Conservation (phyloP, 2,888 invertebrate species). For the Epirrita christyi region DNA sequence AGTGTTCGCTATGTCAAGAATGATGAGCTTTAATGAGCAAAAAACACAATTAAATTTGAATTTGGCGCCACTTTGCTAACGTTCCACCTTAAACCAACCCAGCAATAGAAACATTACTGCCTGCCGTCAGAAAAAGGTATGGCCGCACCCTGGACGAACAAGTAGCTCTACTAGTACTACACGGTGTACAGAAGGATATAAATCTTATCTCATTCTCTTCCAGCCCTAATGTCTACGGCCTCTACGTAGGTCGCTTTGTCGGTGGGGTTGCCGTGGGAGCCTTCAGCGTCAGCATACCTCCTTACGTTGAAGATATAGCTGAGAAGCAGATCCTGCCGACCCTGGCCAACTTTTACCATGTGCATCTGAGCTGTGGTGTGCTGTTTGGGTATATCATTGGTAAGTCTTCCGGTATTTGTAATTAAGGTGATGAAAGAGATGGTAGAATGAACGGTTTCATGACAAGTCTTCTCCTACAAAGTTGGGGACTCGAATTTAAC, state of each 20-base stretch:
- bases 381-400: slow-evolving; percentile 86
- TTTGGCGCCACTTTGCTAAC: too few relatives aligned
- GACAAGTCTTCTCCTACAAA: too few relatives aligned
- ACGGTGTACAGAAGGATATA: neutral
- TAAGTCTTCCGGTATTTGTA: slow-evolving; percentile 52
- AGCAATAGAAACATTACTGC: slow-evolving; percentile 8
- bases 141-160: too few relatives aligned
- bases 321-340: slow-evolving; percentile 86
- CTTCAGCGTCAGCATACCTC: slow-evolving; percentile 87
- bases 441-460: too few relatives aligned
- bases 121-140: neutral
- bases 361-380: slow-evolving; percentile 87
- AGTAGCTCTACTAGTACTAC: too few relatives aligned
- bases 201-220: neutral
- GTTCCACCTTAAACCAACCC: too few relatives aligned
- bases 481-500: too few relatives aligned
- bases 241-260: slow-evolving; percentile 84
- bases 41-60: too few relatives aligned
- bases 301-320: slow-evolving; percentile 87
- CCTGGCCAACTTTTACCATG: slow-evolving; percentile 88
- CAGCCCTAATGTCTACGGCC: slow-evolving; percentile 76
- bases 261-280: slow-evolving; percentile 87
- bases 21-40: too few relatives aligned
- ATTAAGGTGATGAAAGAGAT: too few relatives aligned
- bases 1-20: too few relatives aligned